Evolutionary conservation across 2,888 invertebrate genomes (phyloP), one percentile per base, ranked within the genome.

Genomic region (Ferrisia virgata): DNA sequence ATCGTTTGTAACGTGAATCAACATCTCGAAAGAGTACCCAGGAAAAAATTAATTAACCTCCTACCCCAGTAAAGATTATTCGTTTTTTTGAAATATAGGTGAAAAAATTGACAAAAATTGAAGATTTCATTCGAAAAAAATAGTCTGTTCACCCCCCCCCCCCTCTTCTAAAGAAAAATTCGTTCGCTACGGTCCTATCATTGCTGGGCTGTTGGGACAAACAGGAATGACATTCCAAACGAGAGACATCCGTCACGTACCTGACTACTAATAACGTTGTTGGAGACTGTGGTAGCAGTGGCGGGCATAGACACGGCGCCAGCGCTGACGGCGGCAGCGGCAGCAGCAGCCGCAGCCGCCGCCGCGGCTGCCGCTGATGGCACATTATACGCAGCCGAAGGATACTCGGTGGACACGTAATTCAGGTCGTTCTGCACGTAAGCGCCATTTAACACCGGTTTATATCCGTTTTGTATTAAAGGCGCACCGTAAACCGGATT

Each of bases 401-500:
- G 15, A 13, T 33, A 82, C 72, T 82, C 82, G 40, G 47, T 47
- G 0, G 33, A 40, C 25, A 22, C 39, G 47, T 40, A 72, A n/a
- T 76, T 82, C 9, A 82, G 13, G 6, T 64, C 82, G 18, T 82
- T 82, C 69, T 58, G 43, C 43, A 72, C 43, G 31, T 82, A 82
- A 28, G 31, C 40, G 0, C 69, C 69, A 47, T 76, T 82, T 0
- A 81, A 25, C 18, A 58, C 53, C 81, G 81, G 33, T 15, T 81
- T 81, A 43, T 40, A 82, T 4, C 72, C 72, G 28, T 82, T 82
- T 9, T 25, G 82, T 6, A 82, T 39, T 15, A 72, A n/a, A 3
- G 82, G 82, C 64, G 82, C 40, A 5, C 82, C 72, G 5, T 72
- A 82, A 0, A 82, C 43, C 5, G 82, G 43, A 25, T 33, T 64